Base-by-base conservation (phyloP, 2,888 invertebrate species). In the Ennomos erosarius region DNA sequence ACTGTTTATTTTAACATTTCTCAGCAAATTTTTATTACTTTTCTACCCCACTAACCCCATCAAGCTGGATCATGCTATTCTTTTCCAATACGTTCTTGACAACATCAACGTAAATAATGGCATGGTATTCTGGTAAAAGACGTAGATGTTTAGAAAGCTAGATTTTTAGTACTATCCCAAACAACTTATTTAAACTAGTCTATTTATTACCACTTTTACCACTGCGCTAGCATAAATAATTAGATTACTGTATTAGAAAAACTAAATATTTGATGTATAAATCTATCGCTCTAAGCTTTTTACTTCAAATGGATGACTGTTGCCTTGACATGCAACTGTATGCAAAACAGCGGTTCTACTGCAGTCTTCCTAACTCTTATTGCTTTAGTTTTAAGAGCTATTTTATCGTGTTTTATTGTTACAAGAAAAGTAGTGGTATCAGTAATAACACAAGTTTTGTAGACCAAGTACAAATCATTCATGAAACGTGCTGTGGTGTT, bases 391-490 rank as follows among this genome's bases (percentile, higher is more conserved):
- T 8, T 38, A 62, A 39, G 70, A 62, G 39, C 61, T 40, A 67
- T 64, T 71, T 71, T 78, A 45, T 62, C 44, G 44, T 68, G 69
- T 62, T 53, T 57, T 42, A 62, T 39, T 44, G 49, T 46, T 57
- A 49, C 48, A 43, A 54, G 11, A 26, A 54, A 55, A 62, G 57
- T 59, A 48, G 62, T 45, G 44, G 61, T 61, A 55, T 51, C 59
- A 58, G 52, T 64, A 64, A 64, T 67, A 69, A 64, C 64, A 48
- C 57, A 60, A 64, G 64, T 67, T 69, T 79, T 80, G 77, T 80
- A 76, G 76, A 73, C 68, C 81, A 76, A 80, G 78, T 82, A 86
- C 85, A 85, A 86, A 86, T 85, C 85, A 84, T 84, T 82, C 81
- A 81, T 79, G 84, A 80, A 55, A 60, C 55, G 81, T 79, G 78